Conservation (phyloP, 2,797 vertebrate species). For the Enteromius anoplus region DNA sequence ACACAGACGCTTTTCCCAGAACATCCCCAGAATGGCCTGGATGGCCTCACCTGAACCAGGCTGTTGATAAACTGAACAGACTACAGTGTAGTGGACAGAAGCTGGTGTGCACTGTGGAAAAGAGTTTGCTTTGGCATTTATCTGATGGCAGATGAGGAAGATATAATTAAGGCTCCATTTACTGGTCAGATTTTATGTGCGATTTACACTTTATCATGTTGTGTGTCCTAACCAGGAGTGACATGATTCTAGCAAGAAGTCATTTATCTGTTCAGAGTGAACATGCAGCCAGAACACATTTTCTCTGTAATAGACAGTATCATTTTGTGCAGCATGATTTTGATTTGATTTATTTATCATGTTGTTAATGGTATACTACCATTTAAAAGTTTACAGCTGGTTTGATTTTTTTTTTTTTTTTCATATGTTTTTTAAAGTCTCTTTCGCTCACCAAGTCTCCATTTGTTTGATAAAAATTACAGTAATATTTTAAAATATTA, state of each 20-base stretch:
- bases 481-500: neutral
- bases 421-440: neutral
- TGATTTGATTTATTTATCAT: neutral
- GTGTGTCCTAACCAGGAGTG: neutral
- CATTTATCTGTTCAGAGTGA: neutral
- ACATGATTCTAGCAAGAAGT: neutral
- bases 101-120: neutral
- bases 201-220: neutral
- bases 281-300: neutral
- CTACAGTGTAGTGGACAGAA: neutral
- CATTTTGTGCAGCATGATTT: too few relatives aligned
- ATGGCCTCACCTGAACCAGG: constrained; percentile 29
- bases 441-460: neutral
- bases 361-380: neutral
- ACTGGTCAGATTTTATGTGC: neutral
- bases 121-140: neutral
- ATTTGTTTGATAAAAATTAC: neutral
- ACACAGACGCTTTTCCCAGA: constrained; percentile 4
- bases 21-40: neutral
- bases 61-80: constrained; percentile 2
- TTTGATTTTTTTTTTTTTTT: neutral
- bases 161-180: neutral
- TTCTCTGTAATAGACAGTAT: neutral
- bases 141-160: neutral
- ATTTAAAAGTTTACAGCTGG: neutral